Conservation (phyloP, 2,888 invertebrate species). For the Scaptomyza parva region DNA sequence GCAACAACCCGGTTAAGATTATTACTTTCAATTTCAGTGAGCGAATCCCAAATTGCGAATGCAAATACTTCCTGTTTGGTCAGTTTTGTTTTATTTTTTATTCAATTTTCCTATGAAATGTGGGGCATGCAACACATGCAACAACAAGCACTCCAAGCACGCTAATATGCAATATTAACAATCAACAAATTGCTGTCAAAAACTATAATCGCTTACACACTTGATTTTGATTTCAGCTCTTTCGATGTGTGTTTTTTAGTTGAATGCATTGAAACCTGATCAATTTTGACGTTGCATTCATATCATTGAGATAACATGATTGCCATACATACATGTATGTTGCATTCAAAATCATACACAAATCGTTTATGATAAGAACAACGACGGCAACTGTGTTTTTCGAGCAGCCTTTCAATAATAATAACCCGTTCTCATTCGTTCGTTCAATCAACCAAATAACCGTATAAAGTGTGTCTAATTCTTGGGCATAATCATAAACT, state of each 20-base stretch:
- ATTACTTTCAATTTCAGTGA: constrained; percentile 70
- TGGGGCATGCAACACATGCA: constrained; percentile 39
- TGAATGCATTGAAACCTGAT: constrained; percentile 14
- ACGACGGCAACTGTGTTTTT: not conserved
- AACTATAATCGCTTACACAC: not conserved
- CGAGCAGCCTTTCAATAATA: not conserved
- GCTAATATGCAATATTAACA: constrained; percentile 24
- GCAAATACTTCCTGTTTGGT: constrained; percentile 75
- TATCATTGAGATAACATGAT: constrained; percentile 38
- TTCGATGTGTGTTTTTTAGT: not conserved
- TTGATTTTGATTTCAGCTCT: not conserved
- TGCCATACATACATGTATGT: constrained; percentile 39
- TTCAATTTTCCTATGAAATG: constrained; percentile 55
- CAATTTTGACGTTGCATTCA: constrained; percentile 25
- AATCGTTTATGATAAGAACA: constrained; percentile 63
- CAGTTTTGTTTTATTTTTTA: constrained; percentile 56
- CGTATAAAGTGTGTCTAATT: constrained; percentile 44
- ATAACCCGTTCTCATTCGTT: constrained; percentile 39
- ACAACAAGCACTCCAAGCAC: not conserved
- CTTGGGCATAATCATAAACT: constrained; percentile 42
- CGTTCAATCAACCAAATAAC: constrained; percentile 19
- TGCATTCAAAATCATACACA: constrained; percentile 32
- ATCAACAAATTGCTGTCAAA: constrained; percentile 1
- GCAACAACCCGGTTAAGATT: constrained; percentile 29
- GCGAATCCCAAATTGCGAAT: constrained; percentile 60